Evolutionary conservation across 2,888 invertebrate genomes (phyloP), one percentile per base, ranked within the genome.

Genomic region (Tethea ocularis): DNA sequence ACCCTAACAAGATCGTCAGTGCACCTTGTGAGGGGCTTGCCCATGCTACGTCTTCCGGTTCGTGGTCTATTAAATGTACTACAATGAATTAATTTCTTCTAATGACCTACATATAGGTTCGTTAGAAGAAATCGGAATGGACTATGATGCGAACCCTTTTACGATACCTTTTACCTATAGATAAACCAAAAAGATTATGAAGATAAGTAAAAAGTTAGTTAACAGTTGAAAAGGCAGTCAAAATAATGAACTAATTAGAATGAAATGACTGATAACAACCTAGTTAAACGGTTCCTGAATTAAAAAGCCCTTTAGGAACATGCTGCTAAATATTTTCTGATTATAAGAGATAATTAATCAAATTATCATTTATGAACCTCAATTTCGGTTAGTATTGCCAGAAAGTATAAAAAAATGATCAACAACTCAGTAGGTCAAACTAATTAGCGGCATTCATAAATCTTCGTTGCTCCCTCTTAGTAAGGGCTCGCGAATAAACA

Each of bases 401-500:
- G 54, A 36, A 22, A 54, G 54, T 36, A 29, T 17, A 5, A 33
- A 20, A 20, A 22, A 52, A 33, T 36, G 20, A 54, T 26, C 10
- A 29, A 17, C 15, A 11, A 33, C 33, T 22, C 53, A 29, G 29
- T 53, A 33, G 54, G 54, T 54, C 54, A 36, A 54, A 22, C 33
- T 36, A 54, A 54, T 54, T 54, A 54, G 36, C 54, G 33, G 54
- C 26, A 53, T 17, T 26, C 52, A 53, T 53, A 53, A 53, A 53
- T 53, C 29, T 29, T 53, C 13, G 26, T 29, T 29, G 17, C 29
- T 26, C 26, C 29, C 68, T 61, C 59, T 70, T 70, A 68, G 68
- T 69, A 64, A 71, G 69, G 72, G 64, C 66, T 54, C 33, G 68
- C 59, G 64, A 70, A 70, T 62, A 56, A 63, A 61, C 41, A 41